Percentiles rank a stretch among this genome's conserved stretches.
Conservation (phyloP, 1,140 invertebrate genomes). For the Lepidurus arcticus region DNA sequence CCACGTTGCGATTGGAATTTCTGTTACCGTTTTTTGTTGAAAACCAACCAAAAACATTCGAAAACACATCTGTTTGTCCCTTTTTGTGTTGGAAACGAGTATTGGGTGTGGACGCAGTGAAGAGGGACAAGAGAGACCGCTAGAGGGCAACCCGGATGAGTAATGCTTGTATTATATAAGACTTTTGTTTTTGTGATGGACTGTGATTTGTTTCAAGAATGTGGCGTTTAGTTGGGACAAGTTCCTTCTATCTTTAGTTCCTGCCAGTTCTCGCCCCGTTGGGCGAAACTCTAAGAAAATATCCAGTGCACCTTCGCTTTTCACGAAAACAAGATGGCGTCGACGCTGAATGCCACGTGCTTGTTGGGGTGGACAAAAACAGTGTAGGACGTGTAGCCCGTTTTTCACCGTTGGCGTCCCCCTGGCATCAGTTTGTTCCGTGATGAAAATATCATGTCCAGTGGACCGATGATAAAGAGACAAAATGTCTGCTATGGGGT, state of each 20-base stretch:
- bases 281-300: background rate
- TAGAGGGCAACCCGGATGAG: background rate
- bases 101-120: background rate
- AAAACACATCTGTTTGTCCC: background rate
- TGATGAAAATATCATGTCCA: background rate
- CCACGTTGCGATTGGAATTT: background rate
- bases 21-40: background rate
- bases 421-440: background rate
- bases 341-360: too few relatives aligned
- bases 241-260: background rate
- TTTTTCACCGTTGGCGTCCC: background rate
- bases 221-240: background rate
- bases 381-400: background rate
- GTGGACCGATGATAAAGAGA: background rate
- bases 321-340: background rate
- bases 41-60: background rate
- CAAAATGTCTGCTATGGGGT: background rate
- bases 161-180: background rate
- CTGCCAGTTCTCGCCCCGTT: too few relatives aligned
- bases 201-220: background rate
- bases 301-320: background rate
- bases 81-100: constrained; percentile 11
- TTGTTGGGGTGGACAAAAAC: background rate
- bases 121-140: background rate
- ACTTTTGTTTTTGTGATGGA: background rate